Conservation (phyloP, 2,888 invertebrate genomes). For the Tricholauxania praeusta region DNA sequence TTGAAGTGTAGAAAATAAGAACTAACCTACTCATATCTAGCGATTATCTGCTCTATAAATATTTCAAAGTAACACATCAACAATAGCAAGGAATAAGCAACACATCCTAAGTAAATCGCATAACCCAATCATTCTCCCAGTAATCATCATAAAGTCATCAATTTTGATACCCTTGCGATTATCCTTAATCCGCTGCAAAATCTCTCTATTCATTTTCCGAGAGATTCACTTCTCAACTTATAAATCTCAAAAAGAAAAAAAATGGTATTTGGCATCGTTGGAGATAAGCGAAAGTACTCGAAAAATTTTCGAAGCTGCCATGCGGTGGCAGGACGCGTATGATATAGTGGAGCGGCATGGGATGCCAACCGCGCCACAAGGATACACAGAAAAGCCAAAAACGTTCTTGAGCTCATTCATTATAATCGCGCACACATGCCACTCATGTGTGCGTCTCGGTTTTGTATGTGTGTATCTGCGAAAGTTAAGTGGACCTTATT, state of each 20-base stretch:
- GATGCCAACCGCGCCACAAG: background rate
- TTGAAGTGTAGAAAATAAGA: too few species aligned
- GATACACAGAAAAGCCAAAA: conserved; percentile 6
- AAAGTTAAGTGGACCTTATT: too few species aligned
- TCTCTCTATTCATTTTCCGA: conserved; percentile 13
- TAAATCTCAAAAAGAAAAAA: background rate
- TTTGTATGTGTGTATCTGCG: too few species aligned
- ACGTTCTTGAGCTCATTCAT: conserved; percentile 23
- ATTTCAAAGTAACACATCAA: conserved; percentile 16
- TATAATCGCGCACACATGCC: conserved; percentile 21
- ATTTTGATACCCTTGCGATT: conserved; percentile 26
- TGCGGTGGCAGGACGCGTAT: background rate
- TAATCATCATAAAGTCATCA: conserved; percentile 24
- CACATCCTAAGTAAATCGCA: background rate
- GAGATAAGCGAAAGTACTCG: conserved; percentile 12
- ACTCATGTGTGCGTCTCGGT: conserved; percentile 5
- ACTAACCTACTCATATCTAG: too few species aligned
- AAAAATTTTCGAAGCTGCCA: background rate
- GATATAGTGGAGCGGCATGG: background rate
- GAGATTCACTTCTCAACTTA: conserved; percentile 16
- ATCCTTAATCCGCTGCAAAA: conserved; percentile 20
- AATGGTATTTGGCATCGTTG: background rate
- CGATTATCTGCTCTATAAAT: conserved; percentile 1
- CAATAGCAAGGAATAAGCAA: background rate
- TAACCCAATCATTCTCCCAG: background rate